Conservation (phyloP, 2,888 invertebrate species). For the Chirona hameri region DNA sequence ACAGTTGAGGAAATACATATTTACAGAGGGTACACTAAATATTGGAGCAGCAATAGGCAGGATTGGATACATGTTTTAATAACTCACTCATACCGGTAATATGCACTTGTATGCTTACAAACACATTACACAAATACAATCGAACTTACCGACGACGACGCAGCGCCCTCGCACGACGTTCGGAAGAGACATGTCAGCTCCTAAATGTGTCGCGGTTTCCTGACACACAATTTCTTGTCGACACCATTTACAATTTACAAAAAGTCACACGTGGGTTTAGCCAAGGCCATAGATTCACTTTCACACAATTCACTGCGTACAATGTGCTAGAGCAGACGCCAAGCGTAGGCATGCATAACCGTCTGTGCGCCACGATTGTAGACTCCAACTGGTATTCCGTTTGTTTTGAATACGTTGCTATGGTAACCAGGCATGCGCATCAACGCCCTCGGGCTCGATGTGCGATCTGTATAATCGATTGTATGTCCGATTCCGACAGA, state of each 20-base stretch:
- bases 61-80: too few relatives aligned
- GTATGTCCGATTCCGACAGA: too few relatives aligned
- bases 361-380: background rate
- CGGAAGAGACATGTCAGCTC: background rate
- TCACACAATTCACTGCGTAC: background rate
- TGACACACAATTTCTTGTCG: background rate
- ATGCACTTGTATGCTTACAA: too few relatives aligned
- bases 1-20: too few relatives aligned
- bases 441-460: too few relatives aligned
- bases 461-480: too few relatives aligned
- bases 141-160: background rate
- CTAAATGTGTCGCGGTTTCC: background rate
- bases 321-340: background rate
- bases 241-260: background rate
- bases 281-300: background rate
- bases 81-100: background rate
- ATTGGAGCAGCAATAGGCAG: background rate
- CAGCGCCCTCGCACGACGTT: conserved; percentile 3
- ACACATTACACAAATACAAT: background rate
- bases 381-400: background rate
- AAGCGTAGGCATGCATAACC: too few relatives aligned
- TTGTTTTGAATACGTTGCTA: conserved; percentile 2
- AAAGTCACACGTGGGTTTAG: background rate
- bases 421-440: background rate
- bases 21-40: background rate